Base-by-base conservation (phyloP, 2,888 invertebrate species). In the Gortyna flavago region DNA sequence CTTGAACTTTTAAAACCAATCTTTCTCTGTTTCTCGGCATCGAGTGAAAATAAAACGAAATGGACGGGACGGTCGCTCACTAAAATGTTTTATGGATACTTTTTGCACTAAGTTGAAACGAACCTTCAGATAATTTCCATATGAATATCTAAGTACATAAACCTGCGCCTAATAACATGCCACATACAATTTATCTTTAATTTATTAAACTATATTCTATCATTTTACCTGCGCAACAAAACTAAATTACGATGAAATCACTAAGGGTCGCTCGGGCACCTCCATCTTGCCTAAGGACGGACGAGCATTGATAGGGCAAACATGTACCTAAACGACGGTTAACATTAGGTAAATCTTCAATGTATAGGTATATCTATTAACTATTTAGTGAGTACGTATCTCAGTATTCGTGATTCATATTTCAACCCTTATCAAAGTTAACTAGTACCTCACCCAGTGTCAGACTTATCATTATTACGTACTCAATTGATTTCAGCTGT, bases 21-120 rank as follows among this genome's bases (percentile, higher is more conserved):
- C 90, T 91, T 87, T 87, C 86, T 87, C 86, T 83, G 85, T 90
- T 91, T 89, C 88, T 86, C 89, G 72, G 86, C 85, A 85, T 89
- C 86, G 87, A 89, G 85, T 88, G 85, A 89, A 92, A 93, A 91
- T 88, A 91, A 90, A 87, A 86, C 80, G 80, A 90, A 91, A 90
- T 89, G 90, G 92, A 89, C 87, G 90, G 84, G 84, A 82, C 84
- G 88, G 85, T 79, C 87, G 79, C 87, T 88, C 86, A 88, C 91
- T 90, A 75, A 88, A 92, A 91, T 91, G 90, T 91, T 92, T 90
- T 90, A 93, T 91, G 89, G 91, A 91, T 89, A 91, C 25, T 90
- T 90, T 91, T 91, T 86, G 69, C 84, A 77, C 70, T 79, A 83
- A 88, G 87, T 86, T 85, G 85, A 85, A 80, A 85, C 72, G 86